These are phyloP conservation scores for Micromys minutus DNA, from an alignment of 2,113 vertebrate species.

Conservation along the genomic window DNA sequence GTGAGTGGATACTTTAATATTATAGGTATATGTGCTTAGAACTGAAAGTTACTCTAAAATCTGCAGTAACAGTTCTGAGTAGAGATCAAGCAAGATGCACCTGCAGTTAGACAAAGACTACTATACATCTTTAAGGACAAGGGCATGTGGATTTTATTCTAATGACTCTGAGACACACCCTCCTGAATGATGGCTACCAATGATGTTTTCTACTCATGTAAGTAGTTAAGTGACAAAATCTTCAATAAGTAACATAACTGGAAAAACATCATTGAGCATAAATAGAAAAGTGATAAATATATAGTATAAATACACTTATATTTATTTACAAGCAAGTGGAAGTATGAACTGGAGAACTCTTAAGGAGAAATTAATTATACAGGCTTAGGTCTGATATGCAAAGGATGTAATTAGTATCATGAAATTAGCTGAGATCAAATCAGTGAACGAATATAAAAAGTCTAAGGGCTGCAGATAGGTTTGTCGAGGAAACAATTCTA, in stretches of 20 bases:
- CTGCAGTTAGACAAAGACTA: neutral
- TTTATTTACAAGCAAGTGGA: neutral
- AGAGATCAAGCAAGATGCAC: neutral
- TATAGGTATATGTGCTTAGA: neutral
- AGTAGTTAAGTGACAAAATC: neutral
- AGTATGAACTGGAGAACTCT: neutral
- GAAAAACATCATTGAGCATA: neutral
- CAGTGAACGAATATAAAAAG: neutral
- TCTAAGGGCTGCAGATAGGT: neutral
- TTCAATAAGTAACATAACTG: neutral
- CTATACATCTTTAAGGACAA: neutral
- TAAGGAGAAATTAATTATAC: neutral
- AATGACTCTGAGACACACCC: no score
- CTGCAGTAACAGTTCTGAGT: neutral
- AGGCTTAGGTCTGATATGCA: neutral
- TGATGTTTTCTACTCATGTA: neutral
- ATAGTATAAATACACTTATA: neutral
- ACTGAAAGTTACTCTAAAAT: neutral
- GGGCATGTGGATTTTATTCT: neutral
- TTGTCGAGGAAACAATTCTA: neutral
- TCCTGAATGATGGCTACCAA: neutral
- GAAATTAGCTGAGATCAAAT: neutral
- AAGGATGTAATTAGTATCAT: neutral
- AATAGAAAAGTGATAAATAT: neutral
- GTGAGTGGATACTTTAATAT: constrained; percentile 6